Conservation (phyloP, 2,888 invertebrate species). For the Deilephila elpenor region DNA sequence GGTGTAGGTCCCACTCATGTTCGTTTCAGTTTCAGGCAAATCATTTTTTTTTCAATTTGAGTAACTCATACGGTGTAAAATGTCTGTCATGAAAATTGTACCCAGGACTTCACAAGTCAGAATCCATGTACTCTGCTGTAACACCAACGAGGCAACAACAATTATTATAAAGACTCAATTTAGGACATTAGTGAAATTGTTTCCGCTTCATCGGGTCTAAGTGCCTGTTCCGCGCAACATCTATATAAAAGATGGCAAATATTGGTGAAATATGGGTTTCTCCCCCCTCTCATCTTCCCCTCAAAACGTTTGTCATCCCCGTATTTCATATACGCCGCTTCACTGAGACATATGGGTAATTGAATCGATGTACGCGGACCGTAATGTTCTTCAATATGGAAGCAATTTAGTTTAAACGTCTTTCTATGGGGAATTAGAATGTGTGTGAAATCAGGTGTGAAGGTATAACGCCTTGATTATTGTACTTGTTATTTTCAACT, state of each 20-base stretch:
- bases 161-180: background rate
- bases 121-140: too few relatives aligned
- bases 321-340: conserved; percentile 32
- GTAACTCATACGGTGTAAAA: too few relatives aligned
- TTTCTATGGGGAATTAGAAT: conserved; percentile 45
- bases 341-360: conserved; percentile 52
- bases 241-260: background rate
- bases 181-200: background rate
- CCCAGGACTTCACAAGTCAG: too few relatives aligned
- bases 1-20: too few relatives aligned
- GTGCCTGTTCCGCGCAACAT: background rate
- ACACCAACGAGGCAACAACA: background rate
- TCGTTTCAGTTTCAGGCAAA: too few relatives aligned
- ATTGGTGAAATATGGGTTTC: conserved; percentile 8
- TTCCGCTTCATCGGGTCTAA: background rate
- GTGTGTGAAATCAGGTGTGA: conserved; percentile 8
- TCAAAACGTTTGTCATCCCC: conserved; percentile 23
- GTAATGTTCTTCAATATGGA: conserved; percentile 54
- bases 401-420: conserved; percentile 57
- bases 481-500: too few relatives aligned
- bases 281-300: background rate
- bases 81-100: too few relatives aligned
- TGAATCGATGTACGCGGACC: conserved; percentile 49
- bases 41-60: too few relatives aligned
- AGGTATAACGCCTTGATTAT: background rate